Evolutionary conservation across 2,888 invertebrate species (phyloP), one percentile per base, ranked within the genome.

Genomic region (Xestia c-nigrum): DNA sequence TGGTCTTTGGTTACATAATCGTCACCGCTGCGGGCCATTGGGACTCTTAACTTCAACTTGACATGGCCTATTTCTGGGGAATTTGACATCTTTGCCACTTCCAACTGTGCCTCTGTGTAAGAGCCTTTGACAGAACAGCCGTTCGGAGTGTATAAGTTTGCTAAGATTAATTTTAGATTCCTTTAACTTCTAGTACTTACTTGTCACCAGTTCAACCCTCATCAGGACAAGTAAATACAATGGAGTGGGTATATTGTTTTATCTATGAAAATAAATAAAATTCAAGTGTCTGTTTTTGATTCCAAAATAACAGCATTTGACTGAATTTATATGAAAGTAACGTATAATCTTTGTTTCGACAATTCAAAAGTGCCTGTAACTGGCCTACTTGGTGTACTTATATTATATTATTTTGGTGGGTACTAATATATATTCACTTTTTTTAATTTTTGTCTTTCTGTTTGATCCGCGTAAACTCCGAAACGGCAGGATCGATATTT

Each of bases 11-110:
- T 95, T 94, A 94, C 93, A 92, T 94, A 95, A 94, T 94, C 94
- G 94, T 94, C 93, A 92, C 92, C 87, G 91, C 93, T 90, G 90
- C 91, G 91, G 91, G 93, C 92, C 94, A 95, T 93, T 92, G 93
- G 94, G 92, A 93, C 94, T 94, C 94, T 95, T 93, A 95, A 94
- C 94, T 93, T 89, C 93, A 89, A 93, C 95, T 95, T 95, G 95
- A 95, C 95, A 95, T 91, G 95, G 92, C 94, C 95, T 94, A 95
- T 95, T 95, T 95, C 94, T 93, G 91, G 88, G 90, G 90, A 92
- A 93, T 94, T 93, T 93, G 94, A 95, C 95, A 93, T 94, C 93
- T 94, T 91, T 92, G 89, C 92, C 90, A 90, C 91, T 93, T 90
- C 92, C 89, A 90, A 91, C 88, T 87, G 88, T 84, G 88, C 84